Conservation (phyloP, 1,140 invertebrate genomes). For the Drosophila pectinifera region DNA sequence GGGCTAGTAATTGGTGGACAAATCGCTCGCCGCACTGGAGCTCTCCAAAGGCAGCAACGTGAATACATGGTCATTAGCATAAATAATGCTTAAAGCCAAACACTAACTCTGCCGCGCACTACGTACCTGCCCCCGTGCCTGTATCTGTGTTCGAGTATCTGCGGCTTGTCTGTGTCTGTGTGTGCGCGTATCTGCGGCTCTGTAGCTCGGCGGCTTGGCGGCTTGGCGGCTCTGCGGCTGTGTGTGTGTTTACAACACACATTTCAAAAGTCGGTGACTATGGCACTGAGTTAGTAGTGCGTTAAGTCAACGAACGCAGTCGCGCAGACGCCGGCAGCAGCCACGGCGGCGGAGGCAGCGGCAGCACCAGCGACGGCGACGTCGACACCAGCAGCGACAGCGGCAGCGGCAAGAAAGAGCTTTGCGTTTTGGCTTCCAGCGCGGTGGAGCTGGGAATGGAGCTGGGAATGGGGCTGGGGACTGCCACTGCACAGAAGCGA, state of each 20-base stretch:
- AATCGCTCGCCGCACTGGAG: constrained; percentile 15
- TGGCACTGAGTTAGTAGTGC: constrained; percentile 82
- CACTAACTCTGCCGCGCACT: constrained; percentile 52
- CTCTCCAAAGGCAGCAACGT: constrained; percentile 50
- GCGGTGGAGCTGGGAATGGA: constrained; percentile 15
- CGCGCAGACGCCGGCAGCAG: constrained; percentile 68
- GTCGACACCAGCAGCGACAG: neutral
- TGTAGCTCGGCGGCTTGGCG: constrained; percentile 1
- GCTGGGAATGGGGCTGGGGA: constrained; percentile 1
- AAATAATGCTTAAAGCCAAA: constrained; percentile 80
- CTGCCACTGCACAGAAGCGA: constrained; percentile 5
- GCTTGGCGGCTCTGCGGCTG: constrained; percentile 12
- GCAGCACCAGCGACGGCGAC: constrained; percentile 9
- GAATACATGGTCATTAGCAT: constrained; percentile 74
- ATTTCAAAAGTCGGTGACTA: constrained; percentile 84
- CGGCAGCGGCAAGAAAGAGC: constrained; percentile 27
- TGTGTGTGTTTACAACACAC: constrained; percentile 73
- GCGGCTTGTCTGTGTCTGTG: constrained; percentile 13
- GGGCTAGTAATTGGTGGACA: constrained; percentile 28
- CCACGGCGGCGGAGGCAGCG: constrained; percentile 22
- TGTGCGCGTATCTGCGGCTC: constrained; percentile 3
- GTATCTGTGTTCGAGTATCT: constrained; percentile 15
- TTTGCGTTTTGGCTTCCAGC: constrained; percentile 19
- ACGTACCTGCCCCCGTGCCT: constrained; percentile 29
- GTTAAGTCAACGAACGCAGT: constrained; percentile 83